Percentiles rank a stretch among this genome's conserved stretches.
These are phyloP conservation scores for Agonopterix subpropinquella DNA, from an alignment of 2,888 invertebrate species.

Conservation along the genomic window DNA sequence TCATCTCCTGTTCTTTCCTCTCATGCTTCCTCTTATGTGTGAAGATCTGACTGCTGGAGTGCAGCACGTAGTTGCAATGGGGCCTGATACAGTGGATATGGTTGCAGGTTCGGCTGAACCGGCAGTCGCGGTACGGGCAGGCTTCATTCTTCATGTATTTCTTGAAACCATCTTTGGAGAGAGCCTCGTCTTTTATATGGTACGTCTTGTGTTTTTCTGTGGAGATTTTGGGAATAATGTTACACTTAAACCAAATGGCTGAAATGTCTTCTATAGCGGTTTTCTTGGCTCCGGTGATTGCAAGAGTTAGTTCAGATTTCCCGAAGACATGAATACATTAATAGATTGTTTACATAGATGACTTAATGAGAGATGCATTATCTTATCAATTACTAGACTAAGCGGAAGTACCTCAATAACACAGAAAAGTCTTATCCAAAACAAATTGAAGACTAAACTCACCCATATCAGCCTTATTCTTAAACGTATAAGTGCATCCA, in stretches of 20 bases:
- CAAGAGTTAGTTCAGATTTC: too few relatives aligned
- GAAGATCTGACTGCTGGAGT: conserved; percentile 96
- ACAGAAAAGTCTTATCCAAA: background rate
- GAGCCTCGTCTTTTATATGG: conserved; percentile 97
- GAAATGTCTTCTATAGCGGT: too few relatives aligned
- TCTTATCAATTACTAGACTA: too few relatives aligned
- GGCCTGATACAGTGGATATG: conserved; percentile 98
- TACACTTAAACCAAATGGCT: background rate
- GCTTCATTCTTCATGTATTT: conserved; percentile 98
- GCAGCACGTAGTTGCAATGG: conserved; percentile 96
- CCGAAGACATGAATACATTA: too few relatives aligned
- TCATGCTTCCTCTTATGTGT: conserved; percentile 99
- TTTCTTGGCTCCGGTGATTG: too few relatives aligned
- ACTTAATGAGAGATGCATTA: too few relatives aligned
- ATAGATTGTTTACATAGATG: too few relatives aligned
- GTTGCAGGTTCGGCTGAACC: conserved; percentile 96
- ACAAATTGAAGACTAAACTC: conserved; percentile 40
- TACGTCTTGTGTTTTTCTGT: conserved; percentile 99
- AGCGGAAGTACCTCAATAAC: background rate
- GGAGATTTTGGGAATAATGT: background rate
- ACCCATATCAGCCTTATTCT: conserved; percentile 99
- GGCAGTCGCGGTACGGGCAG: conserved; percentile 93
- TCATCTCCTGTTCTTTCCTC: conserved; percentile 92
- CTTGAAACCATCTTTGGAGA: conserved; percentile 97
- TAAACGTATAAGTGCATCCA: conserved; percentile 96